Evolutionary conservation across 1,140 invertebrate genomes (phyloP), one percentile per base, ranked within the genome.

Genomic region (Pogonomyrmex californicus): DNA sequence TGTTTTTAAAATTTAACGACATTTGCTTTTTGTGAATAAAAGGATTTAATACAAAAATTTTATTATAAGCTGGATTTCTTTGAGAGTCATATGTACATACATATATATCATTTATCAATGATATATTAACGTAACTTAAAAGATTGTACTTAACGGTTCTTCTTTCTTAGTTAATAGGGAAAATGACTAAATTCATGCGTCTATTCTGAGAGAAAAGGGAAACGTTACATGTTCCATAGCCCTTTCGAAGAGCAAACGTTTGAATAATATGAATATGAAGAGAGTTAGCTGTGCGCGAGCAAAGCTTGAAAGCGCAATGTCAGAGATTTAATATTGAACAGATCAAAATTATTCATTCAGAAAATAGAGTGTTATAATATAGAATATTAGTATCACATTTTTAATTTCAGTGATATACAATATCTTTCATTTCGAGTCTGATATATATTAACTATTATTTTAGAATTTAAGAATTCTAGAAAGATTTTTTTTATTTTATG

Each of bases 181-280:
- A 81, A 71, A 81, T 23, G 6, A n/a, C 23, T 70, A 36, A 65
- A 38, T 81, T 56, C 36, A 81, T 68, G 36, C 10, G 44, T 9
- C 36, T 68, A 79, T 47, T 33, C 10, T 44, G 5, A 33, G 38
- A n/a, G 36, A 81, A 81, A 70, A 33, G 49, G 65, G 51, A 23
- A 23, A 23, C 23, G 23, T 70, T 81, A 81, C 66, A 1, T 14
- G 36, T 47, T 41, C n/a, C 6, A 54, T 0, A 4, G 10, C 5
- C 36, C 33, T 81, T 70, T 44, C 36, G 14, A 70, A 70, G 38
- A 70, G 36, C 44, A 12, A 68, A 56, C 36, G 47, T 70, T 81
- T 81, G 63, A 81, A 81, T 81, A 81, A 70, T 71, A 81, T 81
- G 65, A 81, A 81, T 81, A 81, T 56, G 17, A 81, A 81, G 14